Evolutionary conservation across 1,140 invertebrate genomes (phyloP), one percentile per base, ranked within the genome.

Genomic region (Araneus ventricosus): DNA sequence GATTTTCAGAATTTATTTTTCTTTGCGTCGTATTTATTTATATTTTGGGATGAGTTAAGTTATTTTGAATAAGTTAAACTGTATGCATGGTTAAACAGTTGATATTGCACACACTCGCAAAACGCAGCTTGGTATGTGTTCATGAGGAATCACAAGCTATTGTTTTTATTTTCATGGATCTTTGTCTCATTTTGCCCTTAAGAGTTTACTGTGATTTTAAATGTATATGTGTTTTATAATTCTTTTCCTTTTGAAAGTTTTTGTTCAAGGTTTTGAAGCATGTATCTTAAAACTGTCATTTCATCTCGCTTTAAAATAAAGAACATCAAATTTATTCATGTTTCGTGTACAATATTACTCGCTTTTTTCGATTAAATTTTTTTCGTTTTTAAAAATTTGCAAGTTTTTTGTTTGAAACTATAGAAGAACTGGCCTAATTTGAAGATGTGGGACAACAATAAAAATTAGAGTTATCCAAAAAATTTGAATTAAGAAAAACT

Each of bases 1-100:
- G 20, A 75, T 27, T 34, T 20, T 75, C 30, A 75, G 14, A 75
- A 14, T 20, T 17, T 20, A 75, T 75, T 75, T 52, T 52, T 52
- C 10, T n/a, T 52, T 52, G 22, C 37, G 27, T 20, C 37, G 70
- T 37, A 75, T 37, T 14, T 75, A 34, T 75, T 75, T 75, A 75
- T 75, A 34, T 75, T 37, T 75, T 75, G 70, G 70, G 70, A 75
- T 34, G 70, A 75, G 70, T 20, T 75, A 75, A 75, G 70, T 75
- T 75, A 75, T 75, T 75, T 75, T 75, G 70, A 75, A 75, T 34
- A 75, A 37, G 70, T 75, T 75, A 34, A 37, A 34, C 30, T 27
- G 70, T 75, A 34, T 75, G 34, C 70, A 75, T 75, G 70, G 70
- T 37, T 37, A 75, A 75, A 37, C 30, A 75, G 17, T 37, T 75